Evolutionary conservation across 2,888 invertebrate species (phyloP), one percentile per base, ranked within the genome.

Genomic region (Mythimna impura): DNA sequence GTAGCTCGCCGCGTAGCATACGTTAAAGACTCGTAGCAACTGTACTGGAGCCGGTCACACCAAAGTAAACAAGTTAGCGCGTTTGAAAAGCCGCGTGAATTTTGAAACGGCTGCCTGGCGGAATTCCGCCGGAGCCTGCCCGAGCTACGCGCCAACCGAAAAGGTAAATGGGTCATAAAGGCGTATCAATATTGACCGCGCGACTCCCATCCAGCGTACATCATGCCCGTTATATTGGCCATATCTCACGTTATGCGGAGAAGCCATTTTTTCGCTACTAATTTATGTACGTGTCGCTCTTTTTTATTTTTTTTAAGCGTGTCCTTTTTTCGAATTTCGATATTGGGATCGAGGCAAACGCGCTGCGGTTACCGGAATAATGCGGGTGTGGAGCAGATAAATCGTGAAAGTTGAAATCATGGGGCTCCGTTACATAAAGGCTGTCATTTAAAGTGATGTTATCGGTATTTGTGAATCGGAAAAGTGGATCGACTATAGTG

Each of bases 111-210:
- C 82, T 81, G 74, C 88, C 82, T 81, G 88, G 82, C 92, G 93
- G 92, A 94, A 92, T 92, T 93, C 93, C 92, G 91, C 83, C 87
- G 89, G 87, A 80, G 85, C 75, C 83, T 84, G 86, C 47, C 85
- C 83, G 82, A 88, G 87, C 87, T 86, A 88, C 90, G 86, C 89
- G 89, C 88, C 89, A 86, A 86, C 91, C 91, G 86, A 93, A 94
- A 95, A 94, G 93, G 94, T 94, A 94, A 95, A 95, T 94, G 94
- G 94, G 92, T 93, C 93, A 95, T 95, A 95, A 95, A 94, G 89
- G 90, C 92, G 91, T 94, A 94, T 95, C 95, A 95, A 94, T 95
- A 94, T 94, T 95, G 94, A 94, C 93, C 93, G 93, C 91, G 89
- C 91, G 89, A 89, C 91, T 92, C 89, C 86, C 91, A 89, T 90